A percentile compares a stretch with the other conserved stretches of the same genome.
Conservation (phyloP, 2,888 invertebrate species). For the Rotaria macrura region DNA sequence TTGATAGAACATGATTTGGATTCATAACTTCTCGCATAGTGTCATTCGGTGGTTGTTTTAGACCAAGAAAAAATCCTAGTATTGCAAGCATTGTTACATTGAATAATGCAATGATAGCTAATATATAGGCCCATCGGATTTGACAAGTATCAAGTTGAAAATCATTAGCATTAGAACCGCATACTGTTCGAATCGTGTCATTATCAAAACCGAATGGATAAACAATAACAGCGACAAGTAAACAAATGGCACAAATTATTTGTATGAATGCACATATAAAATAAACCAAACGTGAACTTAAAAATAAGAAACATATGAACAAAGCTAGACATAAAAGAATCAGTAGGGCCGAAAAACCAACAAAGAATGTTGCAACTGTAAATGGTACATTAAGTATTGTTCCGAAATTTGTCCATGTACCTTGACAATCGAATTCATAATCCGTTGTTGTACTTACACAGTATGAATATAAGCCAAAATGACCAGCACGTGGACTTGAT, state of each 20-base stretch:
- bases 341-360: slow-evolving; percentile 69
- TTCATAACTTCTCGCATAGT: background rate
- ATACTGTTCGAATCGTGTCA: slow-evolving; percentile 68
- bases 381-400: slow-evolving; percentile 66
- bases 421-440: slow-evolving; percentile 56
- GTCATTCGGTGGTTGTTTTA: slow-evolving; percentile 58
- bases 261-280: slow-evolving; percentile 91
- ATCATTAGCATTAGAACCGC: slow-evolving; percentile 66
- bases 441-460: slow-evolving; percentile 60
- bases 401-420: slow-evolving; percentile 62
- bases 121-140: slow-evolving; percentile 67
- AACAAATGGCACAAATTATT: slow-evolving; percentile 61
- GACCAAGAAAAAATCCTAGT: slow-evolving; percentile 81
- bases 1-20: background rate
- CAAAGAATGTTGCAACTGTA: slow-evolving; percentile 72
- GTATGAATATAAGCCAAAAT: slow-evolving; percentile 80
- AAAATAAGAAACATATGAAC: slow-evolving; percentile 81
- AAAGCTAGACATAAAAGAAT: slow-evolving; percentile 73
- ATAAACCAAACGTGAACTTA: slow-evolving; percentile 71
- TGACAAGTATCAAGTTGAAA: slow-evolving; percentile 70
- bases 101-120: slow-evolving; percentile 73
- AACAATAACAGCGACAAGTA: slow-evolving; percentile 74
- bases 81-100: slow-evolving; percentile 75
- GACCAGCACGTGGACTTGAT: slow-evolving; percentile 69
- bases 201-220: slow-evolving; percentile 86